Evolutionary conservation across 2,888 invertebrate genomes (phyloP), one percentile per base, ranked within the genome.

Genomic region (Alitta virens): DNA sequence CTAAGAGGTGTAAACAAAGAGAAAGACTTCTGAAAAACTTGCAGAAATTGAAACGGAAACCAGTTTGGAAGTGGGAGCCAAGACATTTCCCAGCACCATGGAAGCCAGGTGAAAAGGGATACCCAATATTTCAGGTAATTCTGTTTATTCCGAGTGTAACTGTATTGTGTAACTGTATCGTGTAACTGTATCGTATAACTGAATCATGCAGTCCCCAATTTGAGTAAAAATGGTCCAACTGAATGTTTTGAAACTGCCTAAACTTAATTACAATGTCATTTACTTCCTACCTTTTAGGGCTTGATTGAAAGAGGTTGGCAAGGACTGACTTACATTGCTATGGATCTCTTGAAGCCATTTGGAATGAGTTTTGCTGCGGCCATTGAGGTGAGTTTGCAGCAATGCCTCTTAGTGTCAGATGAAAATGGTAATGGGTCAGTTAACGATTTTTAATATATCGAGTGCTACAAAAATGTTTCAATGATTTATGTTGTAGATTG

Each of bases 271-370:
- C n/a, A n/a, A n/a, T n/a, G n/a, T n/a, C n/a, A n/a, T n/a, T n/a
- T n/a, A n/a, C n/a, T n/a, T n/a, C n/a, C n/a, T 33, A 7, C 33
- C 62, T 64, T 69, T 18, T 67, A 78, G 78, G 74, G 73, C 68
- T 80, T 83, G 2, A 78, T 84, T 2, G 71, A 72, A 24, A 78
- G 79, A 51, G 82, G 83, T 59, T 80, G 84, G 74, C 83, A 83
- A 68, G 84, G 84, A 50, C 76, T 84, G 21, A 75, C 83, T 51
- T 83, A 83, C 69, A 77, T 85, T 63, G 78, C 84, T 64, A 67
- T 84, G 25, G 80, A 80, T 58, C 74, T 74, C 51, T 67, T 82
- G 21, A 81, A 82, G 62, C 71, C 73, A n/a, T 71, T 74, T 26
- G 78, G 81, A 59, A 75, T 79, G 65, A 74, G 75, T 38, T 78